Evolutionary conservation across 2,888 invertebrate genomes (phyloP), one percentile per base, ranked within the genome.

Genomic region (Apomyelois bistriatella): DNA sequence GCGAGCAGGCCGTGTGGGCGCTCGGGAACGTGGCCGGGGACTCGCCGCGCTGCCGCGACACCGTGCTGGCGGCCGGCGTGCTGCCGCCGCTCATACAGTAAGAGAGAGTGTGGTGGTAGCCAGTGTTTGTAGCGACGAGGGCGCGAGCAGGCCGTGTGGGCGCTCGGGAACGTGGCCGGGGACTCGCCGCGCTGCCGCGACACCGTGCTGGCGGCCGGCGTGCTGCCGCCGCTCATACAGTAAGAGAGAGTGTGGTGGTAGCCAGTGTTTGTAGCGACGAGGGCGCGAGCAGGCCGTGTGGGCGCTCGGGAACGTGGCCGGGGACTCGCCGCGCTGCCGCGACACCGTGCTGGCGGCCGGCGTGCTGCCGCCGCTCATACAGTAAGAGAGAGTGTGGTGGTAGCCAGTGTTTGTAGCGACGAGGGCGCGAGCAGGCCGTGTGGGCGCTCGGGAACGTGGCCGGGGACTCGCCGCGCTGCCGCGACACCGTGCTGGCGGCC

Each of bases 1-100:
- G n/a, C n/a, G n/a, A n/a, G 22, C 22, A 22, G 91, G 97, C 98
- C 17, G 97, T 98, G 52, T 98, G 98, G 98, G 98, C 98, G 52
- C 91, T 98, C 58, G 98, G 98, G 55, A 99, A 99, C 86, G 98
- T 99, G 66, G 98, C 98, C 52, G 98, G 99, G 9, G 99, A 99
- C 86, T 97, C 98, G 52, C 95, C 98, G 40, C 93, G 95, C 65
- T 98, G 97, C 78, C 93, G 99, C 58, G 98, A 99, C 90, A 95
- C 95, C 74, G 97, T 98, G 62, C 91, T 99, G 17, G 94, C 94
- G 58, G 94, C 95, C 47, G 97, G 96, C 51, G 95, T 98, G 55
- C 91, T 99, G 59, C 92, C 94, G 60, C 98, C 98, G 43, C 91
- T 99, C 28, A 85, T 98, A 69, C 94, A 96, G 97, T 98, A 87